These are phyloP conservation scores for Drosophila kepulauana DNA, from an alignment of 1,140 invertebrate genomes.

Conservation along the genomic window DNA sequence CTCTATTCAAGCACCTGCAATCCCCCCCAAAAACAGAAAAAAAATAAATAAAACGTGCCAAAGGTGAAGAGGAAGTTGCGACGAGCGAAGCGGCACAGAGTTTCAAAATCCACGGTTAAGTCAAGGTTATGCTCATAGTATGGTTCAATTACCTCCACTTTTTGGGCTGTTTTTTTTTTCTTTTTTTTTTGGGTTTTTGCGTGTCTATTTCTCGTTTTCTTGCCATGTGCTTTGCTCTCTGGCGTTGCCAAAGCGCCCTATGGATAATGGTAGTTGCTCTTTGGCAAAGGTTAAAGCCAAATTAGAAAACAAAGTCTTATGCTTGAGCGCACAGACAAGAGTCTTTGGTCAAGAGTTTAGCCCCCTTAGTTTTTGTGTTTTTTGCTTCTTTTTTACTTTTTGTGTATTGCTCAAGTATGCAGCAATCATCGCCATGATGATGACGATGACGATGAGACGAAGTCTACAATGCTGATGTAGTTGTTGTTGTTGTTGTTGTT, in stretches of 20 bases:
- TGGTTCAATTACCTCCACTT: slow-evolving; percentile 68
- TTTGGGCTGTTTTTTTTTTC: slow-evolving; percentile 15
- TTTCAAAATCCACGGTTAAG: slow-evolving; percentile 51
- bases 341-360: slow-evolving; percentile 42
- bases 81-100: slow-evolving; percentile 18
- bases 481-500: slow-evolving; percentile 9
- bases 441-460: slow-evolving; percentile 15
- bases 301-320: slow-evolving; percentile 77
- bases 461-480: neutral
- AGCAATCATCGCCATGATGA: slow-evolving; percentile 37
- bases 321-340: slow-evolving; percentile 72
- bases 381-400: neutral
- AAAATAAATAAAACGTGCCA: neutral
- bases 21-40: too few relatives aligned
- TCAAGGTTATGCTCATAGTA: slow-evolving; percentile 62
- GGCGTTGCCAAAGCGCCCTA: slow-evolving; percentile 27
- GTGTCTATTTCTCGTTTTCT: slow-evolving; percentile 7
- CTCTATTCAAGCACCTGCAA: slow-evolving; percentile 16
- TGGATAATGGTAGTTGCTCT: slow-evolving; percentile 42
- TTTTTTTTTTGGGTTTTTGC: slow-evolving; percentile 5
- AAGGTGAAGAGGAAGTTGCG: slow-evolving; percentile 3
- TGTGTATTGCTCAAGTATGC: slow-evolving; percentile 45
- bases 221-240: neutral
- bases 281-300: slow-evolving; percentile 75
- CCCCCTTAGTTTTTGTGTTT: neutral